phyloP scores from a whole-genome alignment of 2,797 vertebrate genomes.

The Antrozous pallidus region DNA sequence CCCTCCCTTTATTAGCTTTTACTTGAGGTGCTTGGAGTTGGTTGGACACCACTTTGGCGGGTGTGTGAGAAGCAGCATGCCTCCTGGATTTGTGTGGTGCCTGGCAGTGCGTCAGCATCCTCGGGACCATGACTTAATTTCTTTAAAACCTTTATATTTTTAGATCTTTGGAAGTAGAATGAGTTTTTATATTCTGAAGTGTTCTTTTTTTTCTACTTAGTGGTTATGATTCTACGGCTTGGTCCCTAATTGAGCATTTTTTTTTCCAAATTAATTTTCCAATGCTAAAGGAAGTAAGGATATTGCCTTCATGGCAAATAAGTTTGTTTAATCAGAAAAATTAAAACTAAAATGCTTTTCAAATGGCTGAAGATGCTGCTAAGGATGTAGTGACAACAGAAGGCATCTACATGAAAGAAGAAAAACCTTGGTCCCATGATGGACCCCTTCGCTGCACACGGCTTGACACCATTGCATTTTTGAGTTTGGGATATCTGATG shows the following conservation, averaged over 20 bases:
- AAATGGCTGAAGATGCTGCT: not conserved
- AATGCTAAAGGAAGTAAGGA: not conserved
- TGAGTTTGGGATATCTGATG: not conserved
- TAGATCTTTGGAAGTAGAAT: not conserved
- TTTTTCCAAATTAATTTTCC: not conserved
- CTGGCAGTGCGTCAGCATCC: not conserved
- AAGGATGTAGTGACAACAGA: not conserved
- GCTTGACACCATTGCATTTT: not conserved
- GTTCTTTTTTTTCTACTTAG: not conserved
- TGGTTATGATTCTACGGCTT: not conserved
- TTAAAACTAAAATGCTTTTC: not conserved
- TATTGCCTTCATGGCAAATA: not conserved
- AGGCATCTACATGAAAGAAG: not conserved
- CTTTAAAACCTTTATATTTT: not conserved
- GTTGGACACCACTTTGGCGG: not conserved
- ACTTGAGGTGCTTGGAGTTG: rapidly evolving
- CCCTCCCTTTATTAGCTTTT: not conserved
- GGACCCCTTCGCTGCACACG: not conserved
- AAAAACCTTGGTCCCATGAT: too few species aligned
- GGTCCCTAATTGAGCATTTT: not conserved
- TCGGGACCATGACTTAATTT: not conserved
- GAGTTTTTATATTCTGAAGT: not conserved
- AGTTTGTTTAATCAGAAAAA: constrained; percentile 10
- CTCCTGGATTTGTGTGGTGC: not conserved
- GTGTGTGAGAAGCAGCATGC: rapidly evolving